Evolutionary conservation across 2,888 invertebrate species (phyloP).

Genomic region (Entomobrya proxima): DNA sequence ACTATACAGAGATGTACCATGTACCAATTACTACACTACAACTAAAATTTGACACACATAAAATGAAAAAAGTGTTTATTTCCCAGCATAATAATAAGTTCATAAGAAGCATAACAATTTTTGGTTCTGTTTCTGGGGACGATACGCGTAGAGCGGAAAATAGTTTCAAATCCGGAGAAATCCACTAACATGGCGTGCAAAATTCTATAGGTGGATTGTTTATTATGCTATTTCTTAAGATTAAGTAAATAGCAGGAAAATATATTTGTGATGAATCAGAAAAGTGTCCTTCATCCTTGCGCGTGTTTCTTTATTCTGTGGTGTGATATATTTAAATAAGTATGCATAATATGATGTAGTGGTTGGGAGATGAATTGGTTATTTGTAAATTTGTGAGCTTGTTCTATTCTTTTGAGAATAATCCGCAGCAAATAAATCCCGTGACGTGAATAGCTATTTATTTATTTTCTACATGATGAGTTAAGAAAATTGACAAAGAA

Average conservation of each 20-base stretch:
- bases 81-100: background rate
- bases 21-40: background rate
- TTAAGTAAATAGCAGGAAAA: background rate
- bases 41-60: background rate
- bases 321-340: too few species aligned
- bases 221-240: background rate
- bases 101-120: background rate
- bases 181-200: background rate
- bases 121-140: background rate
- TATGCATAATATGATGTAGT: background rate
- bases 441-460: background rate
- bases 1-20: background rate
- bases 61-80: constrained; percentile 14
- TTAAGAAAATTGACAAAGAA: constrained; percentile 36
- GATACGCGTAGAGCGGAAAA: background rate
- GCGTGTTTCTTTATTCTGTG: background rate
- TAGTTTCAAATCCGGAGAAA: background rate
- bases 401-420: constrained; percentile 16
- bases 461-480: constrained; percentile 9
- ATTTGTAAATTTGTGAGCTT: background rate
- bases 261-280: background rate
- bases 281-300: too few species aligned
- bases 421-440: constrained; percentile 6
- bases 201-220: background rate
- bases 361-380: constrained; percentile 8